Evolutionary conservation across 2,113 vertebrate species (phyloP).

Genomic region (Petromus typicus): DNA sequence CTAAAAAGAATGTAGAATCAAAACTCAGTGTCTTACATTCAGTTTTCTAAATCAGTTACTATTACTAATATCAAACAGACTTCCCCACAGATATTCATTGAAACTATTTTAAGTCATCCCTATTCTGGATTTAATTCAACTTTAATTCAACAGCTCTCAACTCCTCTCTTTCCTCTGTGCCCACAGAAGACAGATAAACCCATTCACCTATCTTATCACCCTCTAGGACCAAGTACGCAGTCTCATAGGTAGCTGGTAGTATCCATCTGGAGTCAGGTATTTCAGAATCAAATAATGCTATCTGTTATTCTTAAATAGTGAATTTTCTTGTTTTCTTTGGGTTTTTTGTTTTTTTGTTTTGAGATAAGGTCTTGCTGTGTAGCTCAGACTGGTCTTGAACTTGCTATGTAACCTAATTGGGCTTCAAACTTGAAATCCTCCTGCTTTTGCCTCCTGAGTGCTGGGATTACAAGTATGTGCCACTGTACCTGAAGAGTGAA

Average conservation of each 20-base stretch:
- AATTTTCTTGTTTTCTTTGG: neutral
- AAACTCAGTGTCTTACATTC: conserved; percentile 23
- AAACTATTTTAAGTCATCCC: neutral
- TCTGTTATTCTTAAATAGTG: neutral
- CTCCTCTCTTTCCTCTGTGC: neutral
- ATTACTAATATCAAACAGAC: neutral
- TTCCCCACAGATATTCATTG: neutral
- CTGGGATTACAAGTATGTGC: neutral
- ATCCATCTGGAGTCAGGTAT: neutral
- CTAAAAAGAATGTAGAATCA: neutral
- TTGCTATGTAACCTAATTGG: neutral
- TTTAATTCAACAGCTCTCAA: neutral
- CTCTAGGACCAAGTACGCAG: neutral
- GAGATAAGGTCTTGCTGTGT: neutral
- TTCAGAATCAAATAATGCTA: conserved; percentile 8
- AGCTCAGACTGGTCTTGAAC: neutral
- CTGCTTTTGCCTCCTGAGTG: neutral
- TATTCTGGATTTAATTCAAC: neutral
- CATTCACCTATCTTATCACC: neutral
- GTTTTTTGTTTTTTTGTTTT: neutral
- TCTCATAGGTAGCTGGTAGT: neutral
- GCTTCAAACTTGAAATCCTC: neutral
- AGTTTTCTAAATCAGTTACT: conserved; percentile 18
- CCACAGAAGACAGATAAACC: conserved; percentile 12
- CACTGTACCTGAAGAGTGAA: neutral